Evolutionary conservation across 2,797 vertebrate species (phyloP), one percentile per base, ranked within the genome.

Genomic region (Ptychobarbus kaznakovi): DNA sequence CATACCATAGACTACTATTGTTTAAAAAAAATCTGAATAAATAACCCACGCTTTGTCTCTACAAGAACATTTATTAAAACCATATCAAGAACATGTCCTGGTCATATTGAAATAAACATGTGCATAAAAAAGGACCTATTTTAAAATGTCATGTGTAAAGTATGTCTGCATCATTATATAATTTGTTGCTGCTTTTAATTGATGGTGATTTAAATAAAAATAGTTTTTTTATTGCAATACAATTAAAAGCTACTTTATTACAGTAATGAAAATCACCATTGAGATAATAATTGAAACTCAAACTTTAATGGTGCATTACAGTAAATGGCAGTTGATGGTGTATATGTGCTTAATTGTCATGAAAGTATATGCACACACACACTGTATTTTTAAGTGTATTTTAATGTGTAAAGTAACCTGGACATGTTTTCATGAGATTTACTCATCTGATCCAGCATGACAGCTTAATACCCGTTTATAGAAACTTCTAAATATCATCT

Each of bases 401-500:
- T 49, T 22, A 13, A 35, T 44, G 9, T 66, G 16, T 8, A 79
- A 35, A 4, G 16, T 35, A 16, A 42, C 6, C 20, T 58, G 12
- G 35, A 61, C 51, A 12, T 77, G 42, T 46, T 79, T 80, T 20
- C 10, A 11, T 20, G 16, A 46, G 42, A 13, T 5, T 66, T 1
- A 46, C 16, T 18, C 42, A 13, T 49, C 25, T 53, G n/a, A 77
- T 83, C 72, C 61, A 6, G 15, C 49, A 7, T 65, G 44, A 53
- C 15, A 42, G 44, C 73, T 68, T 7, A 68, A 28, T 3, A 11
- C 22, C 11, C 25, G n/a, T 49, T n/a, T 16, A 22, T 46, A 83
- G 28, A 18, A 83, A 35, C 61, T 74, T 38, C 42, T 73, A 56
- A 70, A 53, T 70, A 20, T 9, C 32, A 8, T 82, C n/a, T 82